Base-by-base conservation (phyloP, 2,113 vertebrate genomes). In the Trogon surrucura region DNA sequence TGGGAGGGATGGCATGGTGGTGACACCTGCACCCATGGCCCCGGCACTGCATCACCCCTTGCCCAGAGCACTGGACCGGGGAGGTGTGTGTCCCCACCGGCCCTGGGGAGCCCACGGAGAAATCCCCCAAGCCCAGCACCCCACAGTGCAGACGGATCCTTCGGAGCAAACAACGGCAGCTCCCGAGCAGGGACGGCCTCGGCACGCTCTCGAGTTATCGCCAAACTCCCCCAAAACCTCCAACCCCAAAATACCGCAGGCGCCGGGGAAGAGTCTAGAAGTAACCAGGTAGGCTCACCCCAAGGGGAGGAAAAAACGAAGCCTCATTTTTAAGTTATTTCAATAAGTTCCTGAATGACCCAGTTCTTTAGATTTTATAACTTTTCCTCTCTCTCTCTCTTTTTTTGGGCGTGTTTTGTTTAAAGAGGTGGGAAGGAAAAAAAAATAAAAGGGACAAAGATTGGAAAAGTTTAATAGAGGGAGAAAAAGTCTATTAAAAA, bases 391-490 rank as follows among this genome's bases (percentile, higher is more conserved):
- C 30, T 51, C 12, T 36, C 3, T 21, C 3, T n/a, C 61, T 47
- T 53, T 62, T 38, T 58, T 51, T 69, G 65, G 58, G 34, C 57
- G 51, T 72, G 67, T 82, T 82, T 87, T 83, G 32, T 86, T 96
- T 96, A 89, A 96, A 92, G 61, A 84, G 50, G 77, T 16, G 53
- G 72, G 83, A 88, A 85, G 27, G 8, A 41, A 75, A 91, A 82
- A 65, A 78, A 91, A 89, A 84, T n/a, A 27, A 84, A 78, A 88
- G 54, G 85, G 88, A 72, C 1, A 25, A 88, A 97, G 80, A 97
- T 83, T 95, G 93, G 94, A 93, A 91, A 97, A 97, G 94, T 95
- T 95, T 94, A 96, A 97, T 72, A 91, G 94, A 96, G 84, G 93
- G 80, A 84, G 45, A 95, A 93, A 95, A 94, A 96, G 89, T 95